These are phyloP conservation scores for Brachystomella parvula DNA, from an alignment of 1,140 invertebrate genomes.

Conservation along the genomic window DNA sequence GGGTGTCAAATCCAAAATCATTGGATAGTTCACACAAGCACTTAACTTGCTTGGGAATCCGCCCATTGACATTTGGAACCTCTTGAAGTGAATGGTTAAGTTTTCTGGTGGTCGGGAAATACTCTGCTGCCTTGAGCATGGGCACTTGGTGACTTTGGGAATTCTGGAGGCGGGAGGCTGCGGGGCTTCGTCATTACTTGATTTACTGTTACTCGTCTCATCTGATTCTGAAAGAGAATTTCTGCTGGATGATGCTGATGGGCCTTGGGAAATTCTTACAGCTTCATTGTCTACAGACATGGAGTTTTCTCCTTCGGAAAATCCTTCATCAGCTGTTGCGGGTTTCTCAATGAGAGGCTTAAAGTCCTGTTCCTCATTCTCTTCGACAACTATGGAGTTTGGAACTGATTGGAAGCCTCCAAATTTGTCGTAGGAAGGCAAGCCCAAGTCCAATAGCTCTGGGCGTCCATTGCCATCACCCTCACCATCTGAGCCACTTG, in stretches of 20 bases:
- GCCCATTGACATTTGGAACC: conserved; percentile 64
- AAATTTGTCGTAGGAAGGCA: neutral
- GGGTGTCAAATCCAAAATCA: conserved; percentile 76
- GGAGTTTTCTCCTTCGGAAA: conserved; percentile 29
- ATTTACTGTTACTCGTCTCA: neutral
- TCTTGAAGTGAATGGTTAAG: conserved; percentile 87
- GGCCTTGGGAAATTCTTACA: neutral
- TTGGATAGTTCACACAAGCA: conserved; percentile 78
- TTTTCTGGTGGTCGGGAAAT: conserved; percentile 84
- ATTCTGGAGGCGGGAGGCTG: conserved; percentile 46
- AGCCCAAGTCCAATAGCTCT: conserved; percentile 12
- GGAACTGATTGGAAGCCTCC: neutral
- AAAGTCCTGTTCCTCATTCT: conserved; percentile 38
- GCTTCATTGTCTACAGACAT: conserved; percentile 19
- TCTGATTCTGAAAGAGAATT: conserved; percentile 30
- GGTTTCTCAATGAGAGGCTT: conserved; percentile 37
- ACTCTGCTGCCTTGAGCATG: conserved; percentile 43
- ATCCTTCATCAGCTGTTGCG: conserved; percentile 42
- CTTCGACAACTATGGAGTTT: neutral
- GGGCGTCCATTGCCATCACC: conserved; percentile 23
- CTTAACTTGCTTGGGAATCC: conserved; percentile 64
- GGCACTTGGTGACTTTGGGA: conserved; percentile 78
- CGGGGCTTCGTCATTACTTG: conserved; percentile 34
- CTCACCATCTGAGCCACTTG: conserved; percentile 14
- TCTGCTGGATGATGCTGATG: conserved; percentile 19